phyloP scores from a whole-genome alignment of 2,797 vertebrate genomes.

The Pelochelys cantorii region DNA sequence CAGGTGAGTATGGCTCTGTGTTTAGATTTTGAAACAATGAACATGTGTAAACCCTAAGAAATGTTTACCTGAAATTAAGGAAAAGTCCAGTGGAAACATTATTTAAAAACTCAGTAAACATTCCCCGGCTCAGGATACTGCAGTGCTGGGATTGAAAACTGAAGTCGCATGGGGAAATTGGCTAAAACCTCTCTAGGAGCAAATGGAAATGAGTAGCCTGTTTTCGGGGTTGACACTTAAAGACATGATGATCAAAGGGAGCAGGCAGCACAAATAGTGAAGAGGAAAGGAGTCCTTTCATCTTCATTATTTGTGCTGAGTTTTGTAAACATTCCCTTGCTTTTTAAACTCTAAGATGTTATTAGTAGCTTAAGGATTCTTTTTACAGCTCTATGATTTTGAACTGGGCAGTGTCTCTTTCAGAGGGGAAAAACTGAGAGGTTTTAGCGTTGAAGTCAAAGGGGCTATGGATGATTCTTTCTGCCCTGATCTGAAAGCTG shows the following conservation, averaged over 20 bases:
- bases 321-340: neutral
- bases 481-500: neutral
- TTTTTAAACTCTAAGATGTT: neutral
- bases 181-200: slow-evolving; percentile 48
- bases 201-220: slow-evolving; percentile 56
- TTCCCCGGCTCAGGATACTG: neutral
- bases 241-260: neutral
- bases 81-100: neutral
- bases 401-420: slow-evolving; percentile 50
- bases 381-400: slow-evolving; percentile 33
- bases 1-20: neutral
- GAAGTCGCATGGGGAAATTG: slow-evolving; percentile 31
- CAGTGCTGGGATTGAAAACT: neutral
- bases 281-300: slow-evolving; percentile 8
- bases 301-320: no score
- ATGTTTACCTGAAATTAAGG: slow-evolving; percentile 3
- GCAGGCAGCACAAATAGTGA: slow-evolving; percentile 30
- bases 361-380: slow-evolving; percentile 25
- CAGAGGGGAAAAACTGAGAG: neutral
- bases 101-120: neutral
- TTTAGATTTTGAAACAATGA: slow-evolving; percentile 39
- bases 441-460: neutral
- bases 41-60: slow-evolving; percentile 32
- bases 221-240: slow-evolving; percentile 6
- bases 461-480: neutral